phyloP scores from a whole-genome alignment of 2,113 vertebrate species.

The Climacteris rufus region DNA sequence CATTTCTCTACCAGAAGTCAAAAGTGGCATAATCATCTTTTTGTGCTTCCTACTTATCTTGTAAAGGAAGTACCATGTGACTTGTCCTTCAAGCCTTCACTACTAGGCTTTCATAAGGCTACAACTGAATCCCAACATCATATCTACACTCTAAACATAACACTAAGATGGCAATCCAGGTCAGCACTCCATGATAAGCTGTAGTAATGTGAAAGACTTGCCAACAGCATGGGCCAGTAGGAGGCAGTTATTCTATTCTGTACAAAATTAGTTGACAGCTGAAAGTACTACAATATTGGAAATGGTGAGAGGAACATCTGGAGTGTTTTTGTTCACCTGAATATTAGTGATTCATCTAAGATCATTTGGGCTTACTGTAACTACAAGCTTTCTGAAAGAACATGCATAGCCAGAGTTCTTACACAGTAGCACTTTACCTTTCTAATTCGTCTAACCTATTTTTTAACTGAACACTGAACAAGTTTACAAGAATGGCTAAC shows the following conservation, averaged over 20 bases:
- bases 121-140: neutral
- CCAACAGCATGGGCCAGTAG: neutral
- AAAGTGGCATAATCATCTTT: neutral
- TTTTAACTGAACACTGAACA: neutral
- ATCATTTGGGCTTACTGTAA: neutral
- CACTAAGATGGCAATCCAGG: neutral
- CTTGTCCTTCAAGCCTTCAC: neutral
- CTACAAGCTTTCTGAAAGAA: neutral
- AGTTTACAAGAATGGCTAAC: neutral
- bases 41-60: neutral
- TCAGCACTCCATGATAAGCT: neutral
- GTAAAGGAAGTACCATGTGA: neutral
- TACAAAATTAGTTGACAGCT: neutral
- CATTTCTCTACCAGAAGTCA: neutral
- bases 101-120: neutral
- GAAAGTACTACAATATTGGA: neutral
- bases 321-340: neutral
- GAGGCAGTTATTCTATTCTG: neutral
- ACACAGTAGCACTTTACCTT: neutral
- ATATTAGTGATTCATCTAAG: neutral
- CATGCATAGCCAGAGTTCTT: neutral
- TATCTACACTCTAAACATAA: neutral
- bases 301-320: neutral
- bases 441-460: neutral
- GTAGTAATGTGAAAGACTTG: neutral